These are phyloP conservation scores for Pediacus dermestoides DNA, from an alignment of 2,888 invertebrate genomes.

Conservation along the genomic window DNA sequence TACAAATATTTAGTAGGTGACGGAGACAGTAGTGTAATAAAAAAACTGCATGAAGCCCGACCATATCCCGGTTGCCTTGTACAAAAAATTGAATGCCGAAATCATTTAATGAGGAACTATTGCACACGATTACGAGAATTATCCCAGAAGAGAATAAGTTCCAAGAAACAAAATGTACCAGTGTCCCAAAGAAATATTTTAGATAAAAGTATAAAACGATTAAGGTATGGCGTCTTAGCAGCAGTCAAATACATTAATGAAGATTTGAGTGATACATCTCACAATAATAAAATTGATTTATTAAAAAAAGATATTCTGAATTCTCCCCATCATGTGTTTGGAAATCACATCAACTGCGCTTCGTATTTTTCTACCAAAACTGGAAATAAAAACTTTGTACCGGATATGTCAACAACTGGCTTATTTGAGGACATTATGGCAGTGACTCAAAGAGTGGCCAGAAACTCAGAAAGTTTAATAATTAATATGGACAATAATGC, in stretches of 20 bases:
- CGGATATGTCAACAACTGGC: neutral
- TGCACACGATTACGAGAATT: constrained; percentile 16
- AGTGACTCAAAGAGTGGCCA: constrained; percentile 9
- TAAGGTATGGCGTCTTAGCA: too few species aligned
- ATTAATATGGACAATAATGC: constrained; percentile 32
- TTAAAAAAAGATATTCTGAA: constrained; percentile 14
- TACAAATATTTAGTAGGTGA: constrained; percentile 38
- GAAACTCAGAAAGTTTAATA: constrained; percentile 23
- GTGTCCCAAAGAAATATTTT: neutral
- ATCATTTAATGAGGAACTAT: constrained; percentile 17
- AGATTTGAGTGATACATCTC: too few species aligned
- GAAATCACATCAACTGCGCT: constrained; percentile 28
- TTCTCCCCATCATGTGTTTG: constrained; percentile 31
- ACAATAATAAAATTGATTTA: neutral
- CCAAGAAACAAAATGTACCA: neutral
- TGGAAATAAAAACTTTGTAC: neutral
- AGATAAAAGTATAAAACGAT: neutral
- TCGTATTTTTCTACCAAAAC: constrained; percentile 12
- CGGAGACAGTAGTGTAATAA: constrained; percentile 40
- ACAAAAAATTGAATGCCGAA: constrained; percentile 38
- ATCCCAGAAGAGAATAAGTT: neutral
- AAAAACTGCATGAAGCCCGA: constrained; percentile 26
- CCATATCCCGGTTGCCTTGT: constrained; percentile 28
- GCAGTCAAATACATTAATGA: too few species aligned
- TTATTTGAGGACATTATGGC: neutral